Evolutionary conservation across 2,888 invertebrate genomes (phyloP), one percentile per base, ranked within the genome.

Genomic region (Eupithecia subfuscata): DNA sequence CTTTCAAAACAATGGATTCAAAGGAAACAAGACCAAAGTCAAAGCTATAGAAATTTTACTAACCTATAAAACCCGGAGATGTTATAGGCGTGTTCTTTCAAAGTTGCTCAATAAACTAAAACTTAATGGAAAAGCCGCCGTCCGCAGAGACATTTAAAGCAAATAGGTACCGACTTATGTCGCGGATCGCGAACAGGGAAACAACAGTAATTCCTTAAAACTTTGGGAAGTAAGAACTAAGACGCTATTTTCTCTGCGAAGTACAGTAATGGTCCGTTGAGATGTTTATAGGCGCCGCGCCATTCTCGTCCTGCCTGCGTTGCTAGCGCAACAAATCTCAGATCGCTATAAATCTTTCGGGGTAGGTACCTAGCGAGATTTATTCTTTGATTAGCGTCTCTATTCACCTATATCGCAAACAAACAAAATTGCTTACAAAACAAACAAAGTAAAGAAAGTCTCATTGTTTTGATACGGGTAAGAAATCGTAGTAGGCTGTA

Each of bases 341-440:
- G 89, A 90, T 90, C 87, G 88, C 88, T 85, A 91, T 91, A 91
- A 90, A 91, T 91, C 85, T 84, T 87, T 81, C 82, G 81, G 82
- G 76, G 82, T 85, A 86, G 82, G 82, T 86, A 86, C 82, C 82
- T 86, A 84, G 83, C 78, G 81, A 90, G 90, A 91, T 91, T 90
- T 91, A 91, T 91, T 84, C 89, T 87, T 90, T 91, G 90, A 91
- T 91, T 90, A 91, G 89, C 87, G 87, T 88, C 86, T 86, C 85
- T 86, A 86, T 88, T 87, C 84, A 83, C 82, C 79, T 83, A 85
- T 87, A 85, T 85, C 84, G 84, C 82, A 83, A 85, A 75, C 77
- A 74, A 83, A 81, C 80, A 79, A 79, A 76, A 73, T 71, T 75
- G 71, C 74, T 71, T 48, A 64, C 72, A 48, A 69, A 74, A 77